Conservation (phyloP, 2,113 vertebrate species). For the Mellivora capensis region DNA sequence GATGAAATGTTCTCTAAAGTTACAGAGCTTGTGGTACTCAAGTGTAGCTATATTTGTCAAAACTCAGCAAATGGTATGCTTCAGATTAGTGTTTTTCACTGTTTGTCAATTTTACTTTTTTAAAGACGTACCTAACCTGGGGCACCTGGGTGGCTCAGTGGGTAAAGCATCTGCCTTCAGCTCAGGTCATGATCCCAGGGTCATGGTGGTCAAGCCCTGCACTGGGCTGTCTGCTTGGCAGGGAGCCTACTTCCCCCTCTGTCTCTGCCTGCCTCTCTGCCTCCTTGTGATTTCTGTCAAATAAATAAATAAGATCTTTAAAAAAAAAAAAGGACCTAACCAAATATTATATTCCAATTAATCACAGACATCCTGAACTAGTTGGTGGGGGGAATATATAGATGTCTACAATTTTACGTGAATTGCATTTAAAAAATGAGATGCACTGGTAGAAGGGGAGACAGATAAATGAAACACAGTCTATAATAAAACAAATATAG, state of each 20-base stretch:
- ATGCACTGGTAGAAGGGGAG: accelerated
- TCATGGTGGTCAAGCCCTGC: too few species aligned
- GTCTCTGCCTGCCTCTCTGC: too few species aligned
- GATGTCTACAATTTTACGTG: too few species aligned
- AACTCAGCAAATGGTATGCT: not conserved
- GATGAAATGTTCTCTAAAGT: not conserved
- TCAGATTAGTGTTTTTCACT: not conserved
- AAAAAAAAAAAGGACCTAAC: too few species aligned
- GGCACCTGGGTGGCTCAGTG: too few species aligned
- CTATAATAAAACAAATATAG: not conserved
- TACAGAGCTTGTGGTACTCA: not conserved
- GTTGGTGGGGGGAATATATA: too few species aligned
- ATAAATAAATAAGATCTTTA: too few species aligned
- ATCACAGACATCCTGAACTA: not conserved
- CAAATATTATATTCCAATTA: not conserved
- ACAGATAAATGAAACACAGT: accelerated
- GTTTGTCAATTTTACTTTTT: not conserved
- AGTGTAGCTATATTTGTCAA: not conserved
- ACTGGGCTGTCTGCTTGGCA: accelerated
- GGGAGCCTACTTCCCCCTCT: too few species aligned
- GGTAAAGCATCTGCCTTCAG: too few species aligned
- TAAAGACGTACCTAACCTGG: too few species aligned
- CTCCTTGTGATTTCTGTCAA: too few species aligned
- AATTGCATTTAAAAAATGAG: not conserved
- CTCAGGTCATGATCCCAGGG: too few species aligned